phyloP scores from a whole-genome alignment of 2,888 invertebrate species.

The Nymphalis c-album region DNA sequence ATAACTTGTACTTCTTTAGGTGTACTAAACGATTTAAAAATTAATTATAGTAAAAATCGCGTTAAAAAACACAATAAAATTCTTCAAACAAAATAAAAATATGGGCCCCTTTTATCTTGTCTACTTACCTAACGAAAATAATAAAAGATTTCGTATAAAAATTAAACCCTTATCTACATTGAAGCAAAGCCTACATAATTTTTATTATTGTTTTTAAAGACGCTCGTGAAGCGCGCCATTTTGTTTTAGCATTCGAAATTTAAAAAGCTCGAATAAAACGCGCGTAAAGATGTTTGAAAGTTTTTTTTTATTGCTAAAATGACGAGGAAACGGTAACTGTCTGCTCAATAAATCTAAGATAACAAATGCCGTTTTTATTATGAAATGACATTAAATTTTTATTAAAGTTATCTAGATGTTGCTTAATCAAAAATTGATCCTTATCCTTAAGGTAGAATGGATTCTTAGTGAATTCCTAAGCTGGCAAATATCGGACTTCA shows the following conservation, averaged over 20 bases:
- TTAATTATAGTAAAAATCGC: too few relatives aligned
- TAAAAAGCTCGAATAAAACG: slow-evolving; percentile 62
- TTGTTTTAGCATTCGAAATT: slow-evolving; percentile 65
- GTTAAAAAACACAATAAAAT: too few relatives aligned
- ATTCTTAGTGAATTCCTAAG: not conserved
- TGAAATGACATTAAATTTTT: slow-evolving; percentile 39
- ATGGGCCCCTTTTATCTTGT: not conserved
- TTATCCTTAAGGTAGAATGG: not conserved
- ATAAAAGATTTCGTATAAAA: slow-evolving; percentile 77
- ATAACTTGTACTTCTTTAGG: too few relatives aligned
- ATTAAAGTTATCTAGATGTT: not conserved
- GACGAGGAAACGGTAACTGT: slow-evolving; percentile 40
- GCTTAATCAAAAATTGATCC: slow-evolving; percentile 6
- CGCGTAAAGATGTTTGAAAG: slow-evolving; percentile 49
- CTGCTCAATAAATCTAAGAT: slow-evolving; percentile 42
- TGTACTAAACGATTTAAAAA: too few relatives aligned
- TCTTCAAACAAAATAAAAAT: too few relatives aligned
- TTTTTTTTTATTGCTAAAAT: slow-evolving; percentile 51
- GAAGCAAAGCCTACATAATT: slow-evolving; percentile 56
- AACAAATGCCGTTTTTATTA: slow-evolving; percentile 41
- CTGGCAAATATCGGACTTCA: too few relatives aligned
- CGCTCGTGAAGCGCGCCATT: slow-evolving; percentile 56
- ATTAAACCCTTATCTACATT: slow-evolving; percentile 67
- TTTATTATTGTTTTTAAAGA: slow-evolving; percentile 68
- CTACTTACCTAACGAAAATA: slow-evolving; percentile 30